These are phyloP conservation scores for Drepana falcataria DNA, from an alignment of 2,888 invertebrate species.

Conservation along the genomic window DNA sequence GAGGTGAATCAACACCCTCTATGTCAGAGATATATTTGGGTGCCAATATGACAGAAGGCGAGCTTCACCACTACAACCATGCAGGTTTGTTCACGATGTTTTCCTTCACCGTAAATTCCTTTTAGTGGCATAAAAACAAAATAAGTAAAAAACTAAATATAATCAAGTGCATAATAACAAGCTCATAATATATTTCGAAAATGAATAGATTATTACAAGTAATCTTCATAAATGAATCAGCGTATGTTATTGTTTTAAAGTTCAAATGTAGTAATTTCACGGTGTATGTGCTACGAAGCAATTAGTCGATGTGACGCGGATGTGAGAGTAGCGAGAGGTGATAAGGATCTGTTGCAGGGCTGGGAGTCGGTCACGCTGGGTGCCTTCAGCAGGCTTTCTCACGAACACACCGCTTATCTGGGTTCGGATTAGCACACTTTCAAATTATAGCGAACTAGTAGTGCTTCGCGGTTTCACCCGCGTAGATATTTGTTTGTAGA, in stretches of 20 bases:
- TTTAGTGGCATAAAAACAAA: too few species aligned
- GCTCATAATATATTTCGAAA: background rate
- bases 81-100: too few species aligned
- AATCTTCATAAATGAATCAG: slow-evolving; percentile 31
- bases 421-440: slow-evolving; percentile 1
- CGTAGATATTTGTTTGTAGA: too few species aligned
- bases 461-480: too few species aligned
- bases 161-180: too few species aligned
- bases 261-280: slow-evolving; percentile 66
- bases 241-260: slow-evolving; percentile 47
- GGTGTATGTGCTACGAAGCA: slow-evolving; percentile 50
- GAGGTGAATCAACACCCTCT: too few species aligned
- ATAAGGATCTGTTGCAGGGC: slow-evolving; percentile 38
- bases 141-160: too few species aligned
- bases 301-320: slow-evolving; percentile 51
- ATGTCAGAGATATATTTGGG: too few species aligned
- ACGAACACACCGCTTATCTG: slow-evolving; percentile 12
- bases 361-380: slow-evolving; percentile 32
- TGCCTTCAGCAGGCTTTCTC: slow-evolving; percentile 26
- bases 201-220: slow-evolving; percentile 1
- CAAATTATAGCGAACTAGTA: too few species aligned
- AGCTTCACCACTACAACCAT: too few species aligned
- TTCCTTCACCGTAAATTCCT: too few species aligned
- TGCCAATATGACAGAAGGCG: too few species aligned
- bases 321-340: slow-evolving; percentile 54